Percentiles rank a stretch among this genome's conserved stretches.
These are phyloP conservation scores for Drosophila paramelanica DNA, from an alignment of 2,888 invertebrate species.

Conservation along the genomic window DNA sequence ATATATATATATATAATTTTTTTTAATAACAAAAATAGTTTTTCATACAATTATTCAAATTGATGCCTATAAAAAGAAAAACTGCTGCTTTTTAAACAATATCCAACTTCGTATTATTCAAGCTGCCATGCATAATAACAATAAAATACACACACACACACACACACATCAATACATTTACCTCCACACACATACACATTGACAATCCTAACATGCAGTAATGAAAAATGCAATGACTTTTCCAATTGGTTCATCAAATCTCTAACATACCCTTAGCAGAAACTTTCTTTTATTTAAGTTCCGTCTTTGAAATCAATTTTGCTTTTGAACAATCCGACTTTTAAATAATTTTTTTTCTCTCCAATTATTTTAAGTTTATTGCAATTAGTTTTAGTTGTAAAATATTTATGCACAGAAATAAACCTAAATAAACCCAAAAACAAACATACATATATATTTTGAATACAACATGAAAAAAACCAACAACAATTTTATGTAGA, in stretches of 20 bases:
- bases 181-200: slow-evolving; percentile 17
- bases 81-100: slow-evolving; percentile 39
- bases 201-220: slow-evolving; percentile 44
- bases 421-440: slow-evolving; percentile 67
- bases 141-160: slow-evolving; percentile 34
- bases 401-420: slow-evolving; percentile 79
- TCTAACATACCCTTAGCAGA: slow-evolving; percentile 21
- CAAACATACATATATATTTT: slow-evolving; percentile 50
- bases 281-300: slow-evolving; percentile 22
- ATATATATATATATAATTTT: slow-evolving; percentile 3
- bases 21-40: slow-evolving; percentile 5
- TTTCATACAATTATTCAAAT: slow-evolving; percentile 12
- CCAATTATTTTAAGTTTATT: slow-evolving; percentile 66
- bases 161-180: slow-evolving; percentile 8
- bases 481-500: slow-evolving; percentile 11
- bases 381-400: slow-evolving; percentile 72
- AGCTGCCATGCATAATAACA: slow-evolving; percentile 70
- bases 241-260: slow-evolving; percentile 60
- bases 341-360: slow-evolving; percentile 30
- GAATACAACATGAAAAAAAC: slow-evolving; percentile 34
- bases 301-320: slow-evolving; percentile 12
- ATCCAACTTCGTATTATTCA: slow-evolving; percentile 67
- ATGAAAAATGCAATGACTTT: slow-evolving; percentile 55
- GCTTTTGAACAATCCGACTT: slow-evolving; percentile 52
- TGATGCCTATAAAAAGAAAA: slow-evolving; percentile 1